These are phyloP conservation scores for Barypeithes pellucidus DNA, from an alignment of 2,888 invertebrate species.

Conservation along the genomic window DNA sequence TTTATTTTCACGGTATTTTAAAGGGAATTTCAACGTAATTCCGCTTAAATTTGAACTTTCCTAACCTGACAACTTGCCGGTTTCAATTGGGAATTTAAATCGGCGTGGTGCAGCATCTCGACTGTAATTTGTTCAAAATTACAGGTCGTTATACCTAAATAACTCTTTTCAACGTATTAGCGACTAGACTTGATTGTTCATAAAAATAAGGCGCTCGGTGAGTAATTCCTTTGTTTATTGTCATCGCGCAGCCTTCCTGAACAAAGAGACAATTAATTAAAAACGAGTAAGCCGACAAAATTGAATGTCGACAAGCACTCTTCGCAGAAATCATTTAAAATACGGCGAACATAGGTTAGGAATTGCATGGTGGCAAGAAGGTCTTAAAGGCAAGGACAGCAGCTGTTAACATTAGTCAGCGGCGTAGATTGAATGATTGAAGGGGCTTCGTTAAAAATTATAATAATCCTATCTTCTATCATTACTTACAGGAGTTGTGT, in stretches of 20 bases:
- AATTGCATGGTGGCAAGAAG: constrained; percentile 44
- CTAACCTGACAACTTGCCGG: constrained; percentile 33
- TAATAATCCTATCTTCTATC: no score
- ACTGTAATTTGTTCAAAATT: constrained; percentile 1
- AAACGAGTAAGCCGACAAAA: constrained; percentile 39
- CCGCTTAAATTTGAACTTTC: constrained; percentile 12
- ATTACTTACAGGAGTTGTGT: no score
- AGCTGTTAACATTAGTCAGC: constrained; percentile 45
- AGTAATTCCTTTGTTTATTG: constrained; percentile 38
- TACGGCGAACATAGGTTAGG: constrained; percentile 46
- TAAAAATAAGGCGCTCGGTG: constrained; percentile 19
- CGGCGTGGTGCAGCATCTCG: constrained; percentile 12
- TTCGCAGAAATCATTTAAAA: constrained; percentile 52
- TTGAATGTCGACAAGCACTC: constrained; percentile 32
- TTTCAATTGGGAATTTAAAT: constrained; percentile 10
- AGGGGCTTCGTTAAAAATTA: background rate
- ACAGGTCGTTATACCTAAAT: background rate
- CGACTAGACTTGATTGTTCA: constrained; percentile 22
- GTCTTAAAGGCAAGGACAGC: constrained; percentile 50
- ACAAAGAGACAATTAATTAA: constrained; percentile 50
- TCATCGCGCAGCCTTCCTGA: constrained; percentile 24
- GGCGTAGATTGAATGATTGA: constrained; percentile 12
- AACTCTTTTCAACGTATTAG: background rate
- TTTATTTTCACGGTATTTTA: constrained; percentile 8
- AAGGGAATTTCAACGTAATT: constrained; percentile 15